Base-by-base conservation (phyloP, 2,797 vertebrate species). In the Danio aesculapii region DNA sequence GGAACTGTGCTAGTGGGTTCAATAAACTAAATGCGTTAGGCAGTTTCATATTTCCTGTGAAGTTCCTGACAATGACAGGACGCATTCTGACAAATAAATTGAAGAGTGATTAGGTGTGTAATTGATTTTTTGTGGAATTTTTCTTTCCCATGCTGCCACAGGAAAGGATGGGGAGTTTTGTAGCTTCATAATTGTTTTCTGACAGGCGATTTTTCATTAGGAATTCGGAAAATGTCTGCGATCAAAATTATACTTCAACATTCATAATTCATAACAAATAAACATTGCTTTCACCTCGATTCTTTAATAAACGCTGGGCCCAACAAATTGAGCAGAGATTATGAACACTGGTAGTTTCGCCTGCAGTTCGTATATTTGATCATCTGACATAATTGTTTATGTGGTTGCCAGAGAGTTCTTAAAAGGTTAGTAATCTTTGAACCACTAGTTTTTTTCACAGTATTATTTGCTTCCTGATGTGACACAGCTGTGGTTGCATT, bases 141-240 rank as follows among this genome's bases (percentile, higher is more conserved):
- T 47, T 74, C 19, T 30, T 74, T 74, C 13, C 59, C 17, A 13
- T 16, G 12, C 17, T 30, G 71, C 55, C 71, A 21, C 55, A 61
- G 19, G 57, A 59, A 49, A 74, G 16, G 3, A 16, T 47, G 8
- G 43, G 55, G n/a, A 46, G 52, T 72, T 72, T 46, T 73, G 55
- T 30, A 1, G 44, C 44, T 11, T 47, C 44, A 21, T 74, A 49
- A 74, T 47, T 0, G 43, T 46, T 58, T 58, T 58, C 55, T 71
- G 17, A 47, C 57, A 74, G 19, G 44, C 17, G 47, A 61, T 74
- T 59, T 9, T 73, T 74, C 44, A 61, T 49, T 17, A 74, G 46
- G 16, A n/a, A 2, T 47, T 30, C 10, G 17, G 7, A 13, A 49
- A 19, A 67, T 19, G 41, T 10, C 62, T 10, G 16, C 71, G 47